Evolutionary conservation across 1,140 invertebrate genomes (phyloP), one percentile per base, ranked within the genome.

Genomic region (Parasteatoda tepidariorum): DNA sequence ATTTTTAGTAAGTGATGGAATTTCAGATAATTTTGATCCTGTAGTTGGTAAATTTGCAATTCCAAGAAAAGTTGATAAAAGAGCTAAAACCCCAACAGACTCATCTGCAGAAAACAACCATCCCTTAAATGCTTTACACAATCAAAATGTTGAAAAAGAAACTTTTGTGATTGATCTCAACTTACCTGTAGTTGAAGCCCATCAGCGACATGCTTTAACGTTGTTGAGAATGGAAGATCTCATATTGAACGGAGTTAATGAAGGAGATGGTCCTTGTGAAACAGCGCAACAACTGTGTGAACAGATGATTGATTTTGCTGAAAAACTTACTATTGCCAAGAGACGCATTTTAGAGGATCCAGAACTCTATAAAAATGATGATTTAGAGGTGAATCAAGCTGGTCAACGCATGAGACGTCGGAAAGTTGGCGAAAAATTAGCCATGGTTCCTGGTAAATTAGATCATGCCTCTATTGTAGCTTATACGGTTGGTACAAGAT

Each of bases 11-110:
- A 95, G 94, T 26, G 96, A 97, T 88, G 96, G 96, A 13, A 93
- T 97, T 38, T 96, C 95, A 11, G 96, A 97, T 87, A 97, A 97
- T 88, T 96, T 97, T 88, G 96, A 97, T 90, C 96, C 96, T 2
- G 96, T 97, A 54, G 96, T 97, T 76, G 96, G 96, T 9, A 96
- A 96, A 89, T 96, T 97, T 88, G 95, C 95, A 18, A 90, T 94
- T 31, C 91, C 92, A n/a, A 89, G 89, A 83, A 86, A 87, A 41
- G 22, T 48, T 24, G 67, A 73, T 11, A 85, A 85, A 34, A 33
- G 31, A 28, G 33, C 64, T 3, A 85, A 76, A 41, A 84, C 71
- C 6, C 71, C 71, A 13, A 57, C 74, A 2, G 71, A 73, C 13
- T 28, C 55, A 6, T 33, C 62, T 18, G 54, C 66, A 2, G 68